Conservation (phyloP, 2,797 vertebrate genomes). For the Syngnathus rostellatus region DNA sequence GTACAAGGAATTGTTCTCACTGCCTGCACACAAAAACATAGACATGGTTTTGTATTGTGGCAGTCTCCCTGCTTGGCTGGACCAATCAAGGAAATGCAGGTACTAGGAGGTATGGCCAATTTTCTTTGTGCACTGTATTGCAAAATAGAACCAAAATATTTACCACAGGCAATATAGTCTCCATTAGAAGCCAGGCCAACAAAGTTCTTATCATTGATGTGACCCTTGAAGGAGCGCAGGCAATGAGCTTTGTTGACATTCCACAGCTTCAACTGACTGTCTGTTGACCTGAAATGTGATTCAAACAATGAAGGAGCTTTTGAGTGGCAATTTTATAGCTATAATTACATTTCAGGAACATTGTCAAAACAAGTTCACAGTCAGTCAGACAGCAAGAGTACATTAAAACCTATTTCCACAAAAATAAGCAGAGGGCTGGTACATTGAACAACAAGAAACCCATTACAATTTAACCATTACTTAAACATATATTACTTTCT, state of each 20-base stretch:
- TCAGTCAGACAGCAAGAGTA: neutral
- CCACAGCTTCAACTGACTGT: conserved; percentile 98
- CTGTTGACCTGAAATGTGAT: conserved; percentile 79
- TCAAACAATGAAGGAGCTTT: neutral
- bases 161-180: conserved; percentile 97
- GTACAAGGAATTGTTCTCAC: conserved; percentile 98
- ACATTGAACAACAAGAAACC: no score
- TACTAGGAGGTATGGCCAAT: neutral
- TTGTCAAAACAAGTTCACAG: neutral
- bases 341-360: neutral
- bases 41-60: conserved; percentile 5
- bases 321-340: neutral
- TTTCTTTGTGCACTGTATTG: neutral
- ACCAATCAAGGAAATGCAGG: neutral
- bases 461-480: no score
- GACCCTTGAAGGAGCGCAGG: conserved; percentile 96
- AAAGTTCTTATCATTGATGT: conserved; percentile 99
- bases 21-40: conserved; percentile 70
- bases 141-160: conserved; percentile 24
- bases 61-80: neutral
- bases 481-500: no score
- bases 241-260: conserved; percentile 98
- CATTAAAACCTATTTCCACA: neutral
- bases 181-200: conserved; percentile 95
- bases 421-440: neutral